Percentiles rank a stretch among this genome's conserved stretches.
Evolutionary conservation across 1,140 invertebrate genomes (phyloP).

Genomic region (Pinna nobilis): DNA sequence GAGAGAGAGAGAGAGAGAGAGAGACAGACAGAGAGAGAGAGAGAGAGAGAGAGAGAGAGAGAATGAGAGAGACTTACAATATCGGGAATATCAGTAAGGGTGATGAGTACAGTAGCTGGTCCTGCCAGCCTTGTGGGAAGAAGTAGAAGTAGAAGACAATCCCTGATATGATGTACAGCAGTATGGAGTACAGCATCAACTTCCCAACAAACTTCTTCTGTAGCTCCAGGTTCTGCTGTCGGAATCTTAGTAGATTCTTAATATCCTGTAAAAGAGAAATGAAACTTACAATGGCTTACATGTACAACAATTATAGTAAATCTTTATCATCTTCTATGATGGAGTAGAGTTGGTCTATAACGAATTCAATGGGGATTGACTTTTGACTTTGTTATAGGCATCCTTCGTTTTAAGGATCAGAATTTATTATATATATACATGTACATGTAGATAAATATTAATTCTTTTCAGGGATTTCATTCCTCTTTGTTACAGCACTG

Average conservation of each 20-base stretch:
- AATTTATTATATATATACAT: too few species aligned
- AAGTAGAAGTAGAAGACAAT: conserved; percentile 87
- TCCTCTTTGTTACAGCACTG: too few species aligned
- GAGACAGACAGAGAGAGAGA: too few species aligned
- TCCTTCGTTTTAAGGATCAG: neutral
- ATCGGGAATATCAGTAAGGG: conserved; percentile 86
- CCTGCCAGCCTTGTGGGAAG: conserved; percentile 81
- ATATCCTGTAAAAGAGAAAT: conserved; percentile 80
- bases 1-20: too few species aligned
- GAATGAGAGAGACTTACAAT: conserved; percentile 86
- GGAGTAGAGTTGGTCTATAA: too few species aligned
- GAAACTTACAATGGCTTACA: too few species aligned
- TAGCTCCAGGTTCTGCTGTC: conserved; percentile 84
- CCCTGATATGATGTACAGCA: conserved; percentile 85
- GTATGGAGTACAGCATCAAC: conserved; percentile 86
- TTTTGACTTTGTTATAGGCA: neutral
- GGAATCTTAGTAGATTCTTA: conserved; percentile 86
- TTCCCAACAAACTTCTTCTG: conserved; percentile 87
- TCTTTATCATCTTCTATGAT: too few species aligned
- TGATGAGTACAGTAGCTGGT: conserved; percentile 83
- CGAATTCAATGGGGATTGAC: too few species aligned
- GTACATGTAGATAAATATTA: too few species aligned
- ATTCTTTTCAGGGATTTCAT: too few species aligned
- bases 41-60: too few species aligned
- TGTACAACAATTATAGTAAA: too few species aligned